Evolutionary conservation across 2,113 vertebrate genomes (phyloP).

Genomic region (Phodopus roborovskii): DNA sequence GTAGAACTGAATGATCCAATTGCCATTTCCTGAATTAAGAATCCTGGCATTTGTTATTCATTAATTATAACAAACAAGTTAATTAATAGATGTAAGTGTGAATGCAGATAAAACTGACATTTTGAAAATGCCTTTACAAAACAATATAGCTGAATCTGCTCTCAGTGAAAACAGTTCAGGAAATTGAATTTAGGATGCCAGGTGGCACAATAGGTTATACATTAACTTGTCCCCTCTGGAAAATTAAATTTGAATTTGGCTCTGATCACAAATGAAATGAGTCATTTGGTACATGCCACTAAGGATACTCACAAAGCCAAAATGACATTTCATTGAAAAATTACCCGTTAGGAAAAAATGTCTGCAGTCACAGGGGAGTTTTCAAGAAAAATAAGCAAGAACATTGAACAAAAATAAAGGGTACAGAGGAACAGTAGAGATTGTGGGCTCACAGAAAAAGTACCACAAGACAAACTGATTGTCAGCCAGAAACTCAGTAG

Average conservation of each 20-base stretch:
- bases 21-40: conserved; percentile 53
- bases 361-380: conserved; percentile 70
- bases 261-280: conserved; percentile 80
- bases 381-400: conserved; percentile 67
- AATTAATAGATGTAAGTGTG: conserved; percentile 60
- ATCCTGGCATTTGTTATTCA: conserved; percentile 38
- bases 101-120: conserved; percentile 48
- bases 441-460: background rate
- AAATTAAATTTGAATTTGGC: conserved; percentile 82
- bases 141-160: conserved; percentile 65
- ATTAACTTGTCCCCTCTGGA: conserved; percentile 78
- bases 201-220: conserved; percentile 77
- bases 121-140: conserved; percentile 68
- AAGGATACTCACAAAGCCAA: conserved; percentile 77
- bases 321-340: conserved; percentile 83
- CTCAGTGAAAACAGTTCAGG: conserved; percentile 64
- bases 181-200: conserved; percentile 78
- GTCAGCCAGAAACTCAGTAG: background rate
- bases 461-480: background rate
- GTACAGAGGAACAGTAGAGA: background rate
- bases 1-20: background rate
- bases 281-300: conserved; percentile 80
- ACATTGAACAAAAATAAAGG: background rate
- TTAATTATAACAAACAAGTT: conserved; percentile 50
- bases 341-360: conserved; percentile 75